A percentile compares a stretch with the other conserved stretches of the same genome.
phyloP scores from a whole-genome alignment of 2,113 vertebrate genomes.

The Ibidorhyncha struthersii region DNA sequence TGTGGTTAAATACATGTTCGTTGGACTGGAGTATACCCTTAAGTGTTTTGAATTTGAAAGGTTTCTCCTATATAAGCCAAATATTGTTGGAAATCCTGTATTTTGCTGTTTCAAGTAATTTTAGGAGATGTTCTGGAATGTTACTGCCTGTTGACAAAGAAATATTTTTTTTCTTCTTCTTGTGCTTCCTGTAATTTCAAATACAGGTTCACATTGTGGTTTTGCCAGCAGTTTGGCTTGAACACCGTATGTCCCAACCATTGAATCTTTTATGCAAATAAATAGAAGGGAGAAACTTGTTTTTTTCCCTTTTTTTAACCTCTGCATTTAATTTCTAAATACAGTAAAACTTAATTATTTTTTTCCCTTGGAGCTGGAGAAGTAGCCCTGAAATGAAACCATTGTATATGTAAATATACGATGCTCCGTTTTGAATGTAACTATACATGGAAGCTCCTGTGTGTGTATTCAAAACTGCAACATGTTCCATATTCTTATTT shows the following conservation, averaged over 20 bases:
- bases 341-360: background rate
- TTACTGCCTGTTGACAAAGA: background rate
- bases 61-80: background rate
- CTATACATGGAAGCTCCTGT: background rate
- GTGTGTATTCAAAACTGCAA: background rate
- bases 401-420: background rate
- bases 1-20: background rate
- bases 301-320: background rate
- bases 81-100: background rate
- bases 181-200: background rate
- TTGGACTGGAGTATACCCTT: background rate
- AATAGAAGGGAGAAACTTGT: background rate
- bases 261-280: background rate
- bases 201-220: background rate
- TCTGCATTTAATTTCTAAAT: background rate
- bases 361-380: background rate
- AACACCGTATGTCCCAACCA: background rate
- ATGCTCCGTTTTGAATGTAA: background rate
- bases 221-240: background rate
- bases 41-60: background rate
- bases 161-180: background rate
- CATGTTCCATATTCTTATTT: background rate
- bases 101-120: background rate
- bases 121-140: background rate
- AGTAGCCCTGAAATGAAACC: background rate